Evolutionary conservation across 2,888 invertebrate genomes (phyloP), one percentile per base, ranked within the genome.

Genomic region (Chrysopilus asiliformis): DNA sequence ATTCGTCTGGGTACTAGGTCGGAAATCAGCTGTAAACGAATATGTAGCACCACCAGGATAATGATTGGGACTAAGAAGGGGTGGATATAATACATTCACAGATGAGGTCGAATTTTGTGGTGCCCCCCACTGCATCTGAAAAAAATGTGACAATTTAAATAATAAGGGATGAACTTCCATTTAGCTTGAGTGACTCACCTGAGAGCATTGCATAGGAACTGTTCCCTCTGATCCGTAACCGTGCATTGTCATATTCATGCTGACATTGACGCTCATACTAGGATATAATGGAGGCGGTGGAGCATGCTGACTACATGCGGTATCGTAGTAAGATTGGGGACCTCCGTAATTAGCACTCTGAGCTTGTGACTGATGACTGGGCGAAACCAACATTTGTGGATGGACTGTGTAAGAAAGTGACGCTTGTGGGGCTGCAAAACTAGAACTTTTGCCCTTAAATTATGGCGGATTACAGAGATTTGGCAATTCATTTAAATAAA

Each of bases 231-330:
- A 53, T 34, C 45, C 45, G 49, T 78, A 79, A 2, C 78, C 79
- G 46, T 89, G 89, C 82, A 93, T 91, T 39, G 93, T 93, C 93
- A 94, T 94, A 60, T 91, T 93, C 93, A 94, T 94, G 49, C 57
- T 62, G 28, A 94, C 90, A 56, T 94, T 94, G 46, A 94, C 91
- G 53, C 87, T 89, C 93, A 94, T 93, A 52, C 89, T 83, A 39
- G 91, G 89, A 58, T 86, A 86, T 45, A 81, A 70, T 1, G 76
- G 60, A 12, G 38, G 38, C 13, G 38, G 32, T 27, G 32, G 32
- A 27, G 32, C 59, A 20, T 47, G 48, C 43, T 48, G 45, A 19
- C 49, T 44, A 56, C 61, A 45, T 32, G 49, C 47, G 26, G 56
- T 45, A 41, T 64, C 64, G 28, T 61, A 64, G 43, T 64, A 64